A percentile compares a stretch with the other conserved stretches of the same genome.
phyloP scores from a whole-genome alignment of 2,113 vertebrate species.

The Istiophorus platypterus region DNA sequence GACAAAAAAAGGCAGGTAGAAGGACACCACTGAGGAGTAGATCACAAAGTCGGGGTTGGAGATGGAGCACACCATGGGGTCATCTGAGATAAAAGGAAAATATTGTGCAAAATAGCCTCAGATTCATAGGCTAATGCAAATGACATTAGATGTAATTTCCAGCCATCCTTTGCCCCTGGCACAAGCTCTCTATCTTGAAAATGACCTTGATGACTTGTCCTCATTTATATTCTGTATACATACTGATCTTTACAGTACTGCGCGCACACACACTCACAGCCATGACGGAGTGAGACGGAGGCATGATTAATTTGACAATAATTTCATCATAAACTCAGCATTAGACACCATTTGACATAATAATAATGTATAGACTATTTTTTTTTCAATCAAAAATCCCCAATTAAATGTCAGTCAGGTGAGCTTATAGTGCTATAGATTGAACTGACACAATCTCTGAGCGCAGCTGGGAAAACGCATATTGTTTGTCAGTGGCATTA shows the following conservation, averaged over 20 bases:
- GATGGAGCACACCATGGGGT: constrained; percentile 93
- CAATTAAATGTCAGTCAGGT: constrained; percentile 19
- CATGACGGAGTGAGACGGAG: background rate
- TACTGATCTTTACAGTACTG: background rate
- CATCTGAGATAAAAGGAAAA: constrained; percentile 77
- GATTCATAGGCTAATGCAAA: constrained; percentile 5
- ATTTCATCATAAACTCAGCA: constrained; percentile 29
- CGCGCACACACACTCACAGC: background rate
- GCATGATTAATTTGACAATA: constrained; percentile 32
- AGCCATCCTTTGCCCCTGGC: constrained; percentile 6
- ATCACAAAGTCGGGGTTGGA: constrained; percentile 95
- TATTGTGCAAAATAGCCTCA: constrained; percentile 7
- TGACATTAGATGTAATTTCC: background rate
- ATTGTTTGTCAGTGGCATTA: constrained; percentile 27
- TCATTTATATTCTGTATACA: constrained; percentile 5
- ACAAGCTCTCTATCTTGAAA: constrained; percentile 11
- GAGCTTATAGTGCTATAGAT: constrained; percentile 19
- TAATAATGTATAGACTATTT: constrained; percentile 3
- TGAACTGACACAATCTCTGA: constrained; percentile 3
- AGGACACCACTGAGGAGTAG: constrained; percentile 96
- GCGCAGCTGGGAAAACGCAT: constrained; percentile 31
- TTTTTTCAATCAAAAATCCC: constrained; percentile 27
- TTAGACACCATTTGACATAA: constrained; percentile 5
- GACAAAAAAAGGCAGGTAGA: constrained; percentile 94
- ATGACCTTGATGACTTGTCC: background rate